These are phyloP conservation scores for Apodemus sylvaticus DNA, from an alignment of 2,113 vertebrate genomes.

Conservation along the genomic window DNA sequence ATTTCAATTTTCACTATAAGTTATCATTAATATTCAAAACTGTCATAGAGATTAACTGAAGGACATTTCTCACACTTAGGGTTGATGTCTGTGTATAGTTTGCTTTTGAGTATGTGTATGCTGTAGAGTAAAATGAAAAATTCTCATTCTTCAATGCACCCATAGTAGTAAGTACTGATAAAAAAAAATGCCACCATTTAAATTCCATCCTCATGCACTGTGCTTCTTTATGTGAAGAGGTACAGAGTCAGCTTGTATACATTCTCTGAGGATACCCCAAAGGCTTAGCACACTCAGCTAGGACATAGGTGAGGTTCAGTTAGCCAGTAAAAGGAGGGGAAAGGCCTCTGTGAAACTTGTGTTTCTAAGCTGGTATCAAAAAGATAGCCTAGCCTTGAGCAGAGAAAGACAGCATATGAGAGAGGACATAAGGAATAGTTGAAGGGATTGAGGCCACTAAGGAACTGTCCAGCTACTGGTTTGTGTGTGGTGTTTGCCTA, in stretches of 20 bases:
- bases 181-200: not conserved
- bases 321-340: not conserved
- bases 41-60: conserved; percentile 13
- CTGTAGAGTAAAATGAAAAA: not conserved
- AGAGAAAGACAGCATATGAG: not conserved
- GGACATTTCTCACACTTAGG: not conserved
- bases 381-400: not conserved
- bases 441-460: not conserved
- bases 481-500: too few relatives aligned
- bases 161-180: conserved; percentile 6
- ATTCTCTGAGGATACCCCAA: rapidly evolving
- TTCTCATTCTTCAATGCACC: not conserved
- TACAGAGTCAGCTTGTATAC: too few relatives aligned
- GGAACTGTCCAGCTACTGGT: not conserved
- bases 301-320: not conserved
- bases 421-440: not conserved
- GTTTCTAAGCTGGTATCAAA: not conserved
- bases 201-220: not conserved
- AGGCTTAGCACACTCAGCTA: rapidly evolving
- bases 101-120: conserved; percentile 20
- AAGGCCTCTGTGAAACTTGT: not conserved
- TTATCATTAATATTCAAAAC: conserved; percentile 9
- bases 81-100: not conserved
- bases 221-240: not conserved
- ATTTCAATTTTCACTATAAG: not conserved